Conservation (phyloP, 2,113 vertebrate species). For the Mormyrus iriodes region DNA sequence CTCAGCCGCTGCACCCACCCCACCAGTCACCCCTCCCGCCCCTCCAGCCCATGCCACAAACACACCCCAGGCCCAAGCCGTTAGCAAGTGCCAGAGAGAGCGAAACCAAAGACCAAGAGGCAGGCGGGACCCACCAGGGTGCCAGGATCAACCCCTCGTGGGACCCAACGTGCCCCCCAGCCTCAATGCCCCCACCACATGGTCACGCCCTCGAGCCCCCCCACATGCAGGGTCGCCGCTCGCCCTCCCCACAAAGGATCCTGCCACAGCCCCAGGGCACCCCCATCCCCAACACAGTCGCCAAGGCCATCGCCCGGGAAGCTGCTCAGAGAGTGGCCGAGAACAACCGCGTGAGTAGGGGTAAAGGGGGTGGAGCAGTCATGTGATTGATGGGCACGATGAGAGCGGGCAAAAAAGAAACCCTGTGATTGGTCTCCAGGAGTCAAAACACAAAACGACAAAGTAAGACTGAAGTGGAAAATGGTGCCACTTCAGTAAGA, state of each 20-base stretch:
- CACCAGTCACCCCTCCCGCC: constrained; percentile 64
- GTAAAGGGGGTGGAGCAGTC: background rate
- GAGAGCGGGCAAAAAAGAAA: background rate
- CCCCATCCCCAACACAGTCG: constrained; percentile 79
- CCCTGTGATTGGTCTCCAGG: background rate
- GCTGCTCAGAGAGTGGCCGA: constrained; percentile 83
- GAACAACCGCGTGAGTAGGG: constrained; percentile 70
- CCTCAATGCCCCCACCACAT: constrained; percentile 55
- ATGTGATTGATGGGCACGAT: background rate
- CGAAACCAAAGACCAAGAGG: constrained; percentile 89
- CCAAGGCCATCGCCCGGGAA: constrained; percentile 94
- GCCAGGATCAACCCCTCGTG: constrained; percentile 67
- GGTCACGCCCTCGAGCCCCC: constrained; percentile 75
- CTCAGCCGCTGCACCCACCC: constrained; percentile 50
- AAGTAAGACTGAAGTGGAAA: background rate
- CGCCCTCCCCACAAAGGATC: constrained; percentile 87
- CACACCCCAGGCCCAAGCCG: constrained; percentile 75
- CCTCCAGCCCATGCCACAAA: constrained; percentile 65
- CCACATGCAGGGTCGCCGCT: constrained; percentile 66
- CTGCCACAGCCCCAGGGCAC: constrained; percentile 92
- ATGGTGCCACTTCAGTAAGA: background rate
- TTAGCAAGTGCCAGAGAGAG: constrained; percentile 82
- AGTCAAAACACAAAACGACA: background rate
- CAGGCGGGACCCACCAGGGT: constrained; percentile 46
- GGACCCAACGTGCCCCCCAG: constrained; percentile 67